Evolutionary conservation across 2,113 vertebrate genomes (phyloP).

Genomic region (Lipophrys pholis): DNA sequence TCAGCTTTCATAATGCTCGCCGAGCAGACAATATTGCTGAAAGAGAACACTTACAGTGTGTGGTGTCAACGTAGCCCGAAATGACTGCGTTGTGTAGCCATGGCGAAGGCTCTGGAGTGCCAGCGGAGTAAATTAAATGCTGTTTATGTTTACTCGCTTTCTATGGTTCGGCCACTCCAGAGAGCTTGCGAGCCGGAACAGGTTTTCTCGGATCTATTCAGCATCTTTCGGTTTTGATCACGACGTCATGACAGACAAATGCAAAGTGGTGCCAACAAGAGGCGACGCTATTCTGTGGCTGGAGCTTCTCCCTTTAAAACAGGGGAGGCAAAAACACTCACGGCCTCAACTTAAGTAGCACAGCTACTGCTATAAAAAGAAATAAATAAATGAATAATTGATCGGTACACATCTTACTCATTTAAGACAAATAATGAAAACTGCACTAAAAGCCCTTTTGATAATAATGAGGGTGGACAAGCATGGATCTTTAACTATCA

Average conservation of each 20-base stretch:
- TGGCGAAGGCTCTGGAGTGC: constrained; percentile 18
- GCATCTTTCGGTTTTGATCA: constrained; percentile 53
- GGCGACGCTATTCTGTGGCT: constrained; percentile 25
- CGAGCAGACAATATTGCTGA: constrained; percentile 19
- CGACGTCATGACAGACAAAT: constrained; percentile 45
- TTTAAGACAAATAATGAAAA: too few species aligned
- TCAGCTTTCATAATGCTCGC: constrained; percentile 40
- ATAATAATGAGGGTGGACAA: too few species aligned
- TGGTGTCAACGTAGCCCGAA: constrained; percentile 16
- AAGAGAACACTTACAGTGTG: constrained; percentile 1
- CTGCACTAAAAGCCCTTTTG: too few species aligned
- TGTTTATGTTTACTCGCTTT: constrained; percentile 61
- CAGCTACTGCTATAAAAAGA: too few species aligned
- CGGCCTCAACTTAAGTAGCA: too few species aligned
- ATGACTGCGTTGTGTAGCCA: constrained; percentile 10
- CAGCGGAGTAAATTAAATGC: constrained; percentile 42
- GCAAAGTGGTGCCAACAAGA: constrained; percentile 39
- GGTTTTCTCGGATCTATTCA: constrained; percentile 49
- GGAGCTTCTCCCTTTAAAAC: constrained; percentile 1
- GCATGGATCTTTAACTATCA: too few species aligned
- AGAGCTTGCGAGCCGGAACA: constrained; percentile 37
- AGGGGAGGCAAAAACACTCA: too few species aligned
- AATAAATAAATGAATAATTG: too few species aligned
- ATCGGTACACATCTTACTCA: too few species aligned
- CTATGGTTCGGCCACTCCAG: constrained; percentile 29